Conservation (phyloP, 2,888 invertebrate species). For the Nezara viridula region DNA sequence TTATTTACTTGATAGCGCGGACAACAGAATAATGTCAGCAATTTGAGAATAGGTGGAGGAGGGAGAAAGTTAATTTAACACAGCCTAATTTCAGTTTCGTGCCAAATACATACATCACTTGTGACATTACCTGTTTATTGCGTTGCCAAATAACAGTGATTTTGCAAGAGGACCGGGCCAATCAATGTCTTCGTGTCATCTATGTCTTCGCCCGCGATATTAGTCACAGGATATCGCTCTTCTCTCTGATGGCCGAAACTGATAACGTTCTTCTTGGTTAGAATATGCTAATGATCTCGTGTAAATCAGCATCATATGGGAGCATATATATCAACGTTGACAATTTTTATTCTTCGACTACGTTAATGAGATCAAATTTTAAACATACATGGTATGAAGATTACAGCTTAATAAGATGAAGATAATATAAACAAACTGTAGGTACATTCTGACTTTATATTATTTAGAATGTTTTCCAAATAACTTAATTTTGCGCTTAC, state of each 20-base stretch:
- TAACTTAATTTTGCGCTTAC: no score
- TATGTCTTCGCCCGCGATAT: not conserved
- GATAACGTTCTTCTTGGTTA: not conserved
- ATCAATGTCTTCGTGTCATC: constrained; percentile 7
- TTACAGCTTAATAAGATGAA: not conserved
- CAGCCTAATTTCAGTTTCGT: constrained; percentile 1
- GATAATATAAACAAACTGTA: no score
- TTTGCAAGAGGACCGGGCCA: constrained; percentile 7
- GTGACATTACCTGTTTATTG: constrained; percentile 26
- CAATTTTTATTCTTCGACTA: not conserved
- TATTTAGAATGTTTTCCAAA: no score
- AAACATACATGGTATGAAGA: not conserved
- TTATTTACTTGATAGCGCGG: not conserved
- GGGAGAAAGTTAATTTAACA: constrained; percentile 32
- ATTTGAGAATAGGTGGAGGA: not conserved
- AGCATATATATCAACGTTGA: not conserved
- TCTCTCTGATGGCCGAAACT: not conserved
- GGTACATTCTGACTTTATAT: no score
- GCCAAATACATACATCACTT: constrained; percentile 26
- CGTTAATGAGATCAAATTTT: not conserved
- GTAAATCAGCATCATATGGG: not conserved
- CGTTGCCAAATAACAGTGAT: constrained; percentile 12
- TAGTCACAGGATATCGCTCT: not conserved
- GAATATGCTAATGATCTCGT: not conserved
- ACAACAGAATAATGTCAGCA: not conserved